These are phyloP conservation scores for Pterostichus madidus DNA, from an alignment of 2,888 invertebrate genomes.

Conservation along the genomic window DNA sequence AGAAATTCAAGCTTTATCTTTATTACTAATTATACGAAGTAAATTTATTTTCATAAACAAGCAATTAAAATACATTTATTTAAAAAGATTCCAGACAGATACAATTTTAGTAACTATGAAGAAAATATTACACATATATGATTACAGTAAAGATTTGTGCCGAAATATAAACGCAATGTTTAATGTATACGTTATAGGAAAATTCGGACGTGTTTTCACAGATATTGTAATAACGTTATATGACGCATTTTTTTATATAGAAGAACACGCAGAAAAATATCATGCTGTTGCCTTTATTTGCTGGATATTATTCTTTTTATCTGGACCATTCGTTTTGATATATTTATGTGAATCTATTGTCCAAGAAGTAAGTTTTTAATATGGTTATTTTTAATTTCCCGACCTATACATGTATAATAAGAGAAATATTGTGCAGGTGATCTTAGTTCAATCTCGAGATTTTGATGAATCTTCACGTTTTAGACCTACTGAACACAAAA, in stretches of 20 bases:
- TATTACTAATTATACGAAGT: slow-evolving; percentile 3
- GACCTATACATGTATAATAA: too few relatives aligned
- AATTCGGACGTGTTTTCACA: not conserved
- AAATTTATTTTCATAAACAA: slow-evolving; percentile 20
- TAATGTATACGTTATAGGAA: not conserved
- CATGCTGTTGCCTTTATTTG: too few relatives aligned
- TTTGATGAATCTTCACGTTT: too few relatives aligned
- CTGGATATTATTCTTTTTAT: too few relatives aligned
- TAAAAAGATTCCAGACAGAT: not conserved
- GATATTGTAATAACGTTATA: not conserved
- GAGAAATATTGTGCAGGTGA: too few relatives aligned
- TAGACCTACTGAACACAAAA: too few relatives aligned
- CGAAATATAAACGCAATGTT: not conserved
- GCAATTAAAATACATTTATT: not conserved
- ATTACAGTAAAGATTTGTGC: not conserved
- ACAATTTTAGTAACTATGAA: not conserved
- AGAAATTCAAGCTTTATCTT: not conserved
- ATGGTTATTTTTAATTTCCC: too few relatives aligned
- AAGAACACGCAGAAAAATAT: too few relatives aligned
- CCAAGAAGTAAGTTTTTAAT: slow-evolving; percentile 10
- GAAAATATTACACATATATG: slow-evolving; percentile 1
- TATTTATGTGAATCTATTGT: not conserved
- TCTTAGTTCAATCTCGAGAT: too few relatives aligned
- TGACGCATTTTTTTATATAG: not conserved
- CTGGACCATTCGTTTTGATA: not conserved